Base-by-base conservation (phyloP, 2,888 invertebrate genomes). In the Monopis laevigella region DNA sequence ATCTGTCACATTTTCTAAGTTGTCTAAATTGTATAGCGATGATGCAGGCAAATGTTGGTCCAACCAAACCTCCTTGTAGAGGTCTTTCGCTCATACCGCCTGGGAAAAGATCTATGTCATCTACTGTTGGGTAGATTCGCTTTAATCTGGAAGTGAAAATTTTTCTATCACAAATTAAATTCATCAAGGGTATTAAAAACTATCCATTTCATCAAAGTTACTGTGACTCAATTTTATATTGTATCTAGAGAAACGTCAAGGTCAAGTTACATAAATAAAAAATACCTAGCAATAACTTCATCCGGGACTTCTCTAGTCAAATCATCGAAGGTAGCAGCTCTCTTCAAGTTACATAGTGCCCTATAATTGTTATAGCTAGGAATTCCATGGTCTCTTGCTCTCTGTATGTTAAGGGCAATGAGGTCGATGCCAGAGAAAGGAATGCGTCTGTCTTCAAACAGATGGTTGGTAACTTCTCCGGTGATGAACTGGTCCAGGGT, bases 81-180 rank as follows among this genome's bases (percentile, higher is more conserved):
- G 93, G 92, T 36, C 90, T 82, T 63, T 93, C 92, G 52, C 94
- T 92, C 88, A 98, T 89, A 2, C 96, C 93, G 14, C 97, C 98
- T 0, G 96, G 93, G 85, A 98, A 98, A 2, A 98, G 82, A 67
- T 98, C 95, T 43, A 98, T 94, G 64, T 98, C 98, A 56, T 98
- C 96, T 0, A 97, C 96, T 2, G 91, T 89, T 1, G 90, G 86
- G 64, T 93, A 94, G 46, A 93, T 88, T 44, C 89, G 84, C 67
- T 92, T 90, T 56, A 93, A 83, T 46, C 88, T 80, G 56, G 0
- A 49, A 47, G 17, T 41, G 43, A 19, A 41, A 18, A n/a, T n/a
- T n/a, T n/a, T n/a, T n/a, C n/a, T n/a, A n/a, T n/a, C n/a, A n/a
- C n/a, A n/a, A n/a, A n/a, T n/a, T n/a, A n/a, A n/a, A n/a, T n/a